Evolutionary conservation across 2,797 vertebrate species (phyloP).

Genomic region (Novumbra hubbsi): DNA sequence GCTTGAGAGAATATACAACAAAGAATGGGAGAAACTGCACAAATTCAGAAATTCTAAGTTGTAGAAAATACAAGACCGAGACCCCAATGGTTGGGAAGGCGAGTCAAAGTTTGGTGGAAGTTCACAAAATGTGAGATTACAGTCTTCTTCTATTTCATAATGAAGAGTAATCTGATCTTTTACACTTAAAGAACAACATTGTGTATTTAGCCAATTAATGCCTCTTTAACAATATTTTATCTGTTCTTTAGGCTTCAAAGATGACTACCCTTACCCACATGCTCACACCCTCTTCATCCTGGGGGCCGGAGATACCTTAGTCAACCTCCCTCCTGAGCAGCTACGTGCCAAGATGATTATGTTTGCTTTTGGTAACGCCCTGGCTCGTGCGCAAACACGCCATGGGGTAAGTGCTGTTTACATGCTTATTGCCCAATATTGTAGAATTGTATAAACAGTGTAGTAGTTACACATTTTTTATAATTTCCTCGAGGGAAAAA

Average conservation of each 20-base stretch:
- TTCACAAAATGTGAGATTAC: too few species aligned
- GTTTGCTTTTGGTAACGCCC: slow-evolving; percentile 87
- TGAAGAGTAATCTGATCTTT: too few species aligned
- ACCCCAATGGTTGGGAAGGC: too few species aligned
- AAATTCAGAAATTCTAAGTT: too few species aligned
- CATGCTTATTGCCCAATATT: background rate
- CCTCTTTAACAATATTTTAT: too few species aligned
- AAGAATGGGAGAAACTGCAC: too few species aligned
- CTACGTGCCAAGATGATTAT: slow-evolving; percentile 91
- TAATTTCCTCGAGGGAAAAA: background rate
- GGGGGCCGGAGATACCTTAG: slow-evolving; percentile 59
- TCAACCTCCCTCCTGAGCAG: slow-evolving; percentile 79
- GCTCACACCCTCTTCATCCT: slow-evolving; percentile 87
- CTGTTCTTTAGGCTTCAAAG: slow-evolving; percentile 71
- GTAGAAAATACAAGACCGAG: too few species aligned
- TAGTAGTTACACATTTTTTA: background rate
- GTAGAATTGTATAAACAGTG: background rate
- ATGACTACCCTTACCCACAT: slow-evolving; percentile 78
- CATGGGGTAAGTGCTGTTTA: slow-evolving; percentile 75
- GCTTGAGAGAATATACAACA: too few species aligned
- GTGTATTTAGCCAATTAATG: too few species aligned
- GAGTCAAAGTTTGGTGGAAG: too few species aligned
- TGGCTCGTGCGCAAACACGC: slow-evolving; percentile 79
- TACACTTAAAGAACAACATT: too few species aligned
- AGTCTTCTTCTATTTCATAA: too few species aligned